Conservation (phyloP, 1,140 invertebrate genomes). For the Hetaerina americana region DNA sequence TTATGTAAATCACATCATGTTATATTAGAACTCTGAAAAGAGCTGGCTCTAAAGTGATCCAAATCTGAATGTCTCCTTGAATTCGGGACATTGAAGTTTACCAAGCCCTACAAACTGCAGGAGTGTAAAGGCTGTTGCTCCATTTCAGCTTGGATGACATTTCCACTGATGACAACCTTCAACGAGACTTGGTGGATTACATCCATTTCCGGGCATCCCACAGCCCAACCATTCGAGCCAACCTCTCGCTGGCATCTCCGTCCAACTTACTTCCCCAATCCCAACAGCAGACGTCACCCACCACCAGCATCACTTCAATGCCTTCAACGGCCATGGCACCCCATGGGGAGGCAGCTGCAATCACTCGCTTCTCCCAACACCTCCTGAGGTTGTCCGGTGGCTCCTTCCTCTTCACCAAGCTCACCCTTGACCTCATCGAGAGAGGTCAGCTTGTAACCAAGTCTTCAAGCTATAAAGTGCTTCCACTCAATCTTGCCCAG, state of each 20-base stretch:
- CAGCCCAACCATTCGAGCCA: slow-evolving; percentile 65
- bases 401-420: slow-evolving; percentile 81
- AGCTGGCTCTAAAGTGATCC: too few relatives aligned
- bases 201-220: slow-evolving; percentile 67
- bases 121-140: too few relatives aligned
- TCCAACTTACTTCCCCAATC: slow-evolving; percentile 12
- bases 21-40: too few relatives aligned
- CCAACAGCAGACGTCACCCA: too few relatives aligned
- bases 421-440: slow-evolving; percentile 88
- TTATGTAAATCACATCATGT: too few relatives aligned
- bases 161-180: slow-evolving; percentile 41
- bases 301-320: background rate
- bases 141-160: background rate
- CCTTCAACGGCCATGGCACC: background rate
- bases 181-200: slow-evolving; percentile 76
- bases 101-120: too few relatives aligned
- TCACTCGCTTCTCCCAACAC: slow-evolving; percentile 69
- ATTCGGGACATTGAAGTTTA: too few relatives aligned
- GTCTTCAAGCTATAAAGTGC: slow-evolving; percentile 81
- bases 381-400: slow-evolving; percentile 69
- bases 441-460: slow-evolving; percentile 85
- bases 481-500: slow-evolving; percentile 83
- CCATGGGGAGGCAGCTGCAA: background rate
- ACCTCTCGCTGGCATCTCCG: slow-evolving; percentile 51
- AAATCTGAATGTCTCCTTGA: too few relatives aligned